Evolutionary conservation across 1,140 invertebrate genomes (phyloP), one percentile per base, ranked within the genome.

Genomic region (Neodiprion pinetum): DNA sequence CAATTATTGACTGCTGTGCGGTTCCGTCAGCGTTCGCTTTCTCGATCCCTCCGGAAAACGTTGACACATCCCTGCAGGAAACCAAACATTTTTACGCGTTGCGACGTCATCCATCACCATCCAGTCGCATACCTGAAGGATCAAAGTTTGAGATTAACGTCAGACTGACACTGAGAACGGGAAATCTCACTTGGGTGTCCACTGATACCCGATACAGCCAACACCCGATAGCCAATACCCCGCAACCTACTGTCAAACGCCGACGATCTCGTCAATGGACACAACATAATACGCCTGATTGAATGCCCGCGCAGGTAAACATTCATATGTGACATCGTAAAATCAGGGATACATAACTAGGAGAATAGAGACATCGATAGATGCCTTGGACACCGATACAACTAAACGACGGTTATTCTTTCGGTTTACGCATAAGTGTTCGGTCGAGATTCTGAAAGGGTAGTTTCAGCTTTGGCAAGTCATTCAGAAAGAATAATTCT

Each of bases 271-370:
- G 11, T 69, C 67, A 23, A 61, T 61, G 53, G 53, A 61, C 53
- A 2, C 67, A 21, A 69, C 67, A 69, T 69, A 69, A 69, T 69
- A 69, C 67, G 40, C 67, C 12, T 69, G 67, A 69, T 69, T 69
- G 67, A 69, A 47, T 69, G 67, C 53, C 11, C 28, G 28, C 4
- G 28, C 28, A 9, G 53, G 53, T 61, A 61, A 61, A 61, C 53
- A 40, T 40, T 5, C 28, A 61, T 5, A 61, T 9, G 8, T 9
- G 53, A 17, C 11, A 61, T 9, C 28, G 28, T 40, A 40, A 40
- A 40, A 40, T 40, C 28, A 40, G 28, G 28, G 28, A 40, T 40
- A 40, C 28, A 40, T 40, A 40, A 40, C 28, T 3, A 40, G 28
- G 28, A 40, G 53, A 14, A 61, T 61, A 61, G 53, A 61, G 53